These are phyloP conservation scores for Rapana venosa DNA, from an alignment of 2,888 invertebrate genomes.

Conservation along the genomic window DNA sequence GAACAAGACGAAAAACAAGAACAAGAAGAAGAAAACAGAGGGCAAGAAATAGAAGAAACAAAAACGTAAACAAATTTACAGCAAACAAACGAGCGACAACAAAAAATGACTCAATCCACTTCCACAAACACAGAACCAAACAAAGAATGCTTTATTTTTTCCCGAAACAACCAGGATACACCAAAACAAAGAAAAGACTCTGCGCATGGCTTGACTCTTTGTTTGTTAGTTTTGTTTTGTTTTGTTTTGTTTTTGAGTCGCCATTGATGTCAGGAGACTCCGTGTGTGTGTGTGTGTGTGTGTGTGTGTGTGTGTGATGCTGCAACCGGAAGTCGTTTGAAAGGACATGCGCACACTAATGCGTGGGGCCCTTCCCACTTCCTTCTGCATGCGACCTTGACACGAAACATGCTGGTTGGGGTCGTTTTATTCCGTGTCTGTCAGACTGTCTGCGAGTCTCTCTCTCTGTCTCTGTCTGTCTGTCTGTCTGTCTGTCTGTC, in stretches of 20 bases:
- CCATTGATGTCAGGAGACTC: background rate
- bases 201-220: background rate
- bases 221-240: background rate
- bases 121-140: too few species aligned
- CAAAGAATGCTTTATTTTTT: too few species aligned
- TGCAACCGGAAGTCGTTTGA: slow-evolving; percentile 19
- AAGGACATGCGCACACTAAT: slow-evolving; percentile 1
- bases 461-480: background rate
- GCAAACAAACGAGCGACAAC: too few species aligned
- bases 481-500: background rate
- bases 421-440: background rate
- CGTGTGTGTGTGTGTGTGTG: too few species aligned
- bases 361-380: background rate
- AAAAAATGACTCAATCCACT: too few species aligned
- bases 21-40: background rate
- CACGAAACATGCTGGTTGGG: background rate
- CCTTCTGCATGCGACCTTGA: background rate
- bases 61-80: background rate
- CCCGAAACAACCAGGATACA: too few species aligned
- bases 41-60: background rate
- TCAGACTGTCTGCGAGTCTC: background rate
- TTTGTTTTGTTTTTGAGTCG: background rate
- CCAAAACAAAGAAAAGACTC: too few species aligned
- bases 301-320: background rate
- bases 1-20: background rate